These are phyloP conservation scores for Nebria salina DNA, from an alignment of 2,888 invertebrate genomes.

Conservation along the genomic window DNA sequence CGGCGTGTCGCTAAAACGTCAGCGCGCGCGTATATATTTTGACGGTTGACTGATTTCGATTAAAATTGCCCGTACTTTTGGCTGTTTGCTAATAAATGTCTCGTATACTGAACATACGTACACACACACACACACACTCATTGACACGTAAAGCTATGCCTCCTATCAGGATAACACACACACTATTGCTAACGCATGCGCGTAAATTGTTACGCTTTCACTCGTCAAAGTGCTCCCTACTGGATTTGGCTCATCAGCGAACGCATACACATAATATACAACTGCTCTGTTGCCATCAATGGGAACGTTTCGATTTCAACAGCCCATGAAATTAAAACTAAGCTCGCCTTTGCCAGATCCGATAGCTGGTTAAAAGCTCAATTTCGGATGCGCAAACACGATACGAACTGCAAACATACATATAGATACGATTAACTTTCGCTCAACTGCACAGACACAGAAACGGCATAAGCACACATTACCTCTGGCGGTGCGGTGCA, in stretches of 20 bases:
- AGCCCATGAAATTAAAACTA: conserved; percentile 47
- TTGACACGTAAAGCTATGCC: neutral
- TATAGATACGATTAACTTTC: too few relatives aligned
- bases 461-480: neutral
- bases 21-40: conserved; percentile 50
- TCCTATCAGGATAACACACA: neutral
- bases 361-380: conserved; percentile 36
- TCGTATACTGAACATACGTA: conserved; percentile 9
- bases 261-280: neutral
- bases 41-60: conserved; percentile 52
- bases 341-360: conserved; percentile 36
- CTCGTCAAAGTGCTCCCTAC: conserved; percentile 13
- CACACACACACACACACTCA: neutral
- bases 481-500: neutral
- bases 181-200: too few relatives aligned
- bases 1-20: conserved; percentile 12
- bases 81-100: conserved; percentile 43
- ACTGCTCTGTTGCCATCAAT: conserved; percentile 11
- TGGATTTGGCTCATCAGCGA: conserved; percentile 18
- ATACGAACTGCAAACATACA: neutral
- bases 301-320: conserved; percentile 41
- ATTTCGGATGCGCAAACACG: conserved; percentile 41
- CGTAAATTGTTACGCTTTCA: neutral
- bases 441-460: too few relatives aligned
- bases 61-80: conserved; percentile 46